Evolutionary conservation across 2,888 invertebrate genomes (phyloP).

Genomic region (Limnephilus auricula): DNA sequence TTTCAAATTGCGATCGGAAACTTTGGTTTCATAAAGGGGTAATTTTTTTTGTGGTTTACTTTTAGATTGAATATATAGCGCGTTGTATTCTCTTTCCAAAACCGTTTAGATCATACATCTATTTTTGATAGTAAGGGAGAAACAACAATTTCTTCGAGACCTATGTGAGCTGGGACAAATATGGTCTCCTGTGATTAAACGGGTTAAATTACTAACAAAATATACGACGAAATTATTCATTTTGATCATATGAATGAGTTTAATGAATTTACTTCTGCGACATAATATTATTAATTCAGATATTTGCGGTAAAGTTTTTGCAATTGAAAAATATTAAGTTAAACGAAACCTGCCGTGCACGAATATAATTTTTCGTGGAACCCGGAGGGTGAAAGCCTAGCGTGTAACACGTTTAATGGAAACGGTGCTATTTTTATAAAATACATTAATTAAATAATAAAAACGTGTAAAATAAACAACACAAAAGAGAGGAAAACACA

Average conservation of each 20-base stretch:
- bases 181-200: too few relatives aligned
- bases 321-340: not conserved
- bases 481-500: not conserved
- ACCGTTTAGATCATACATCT: too few relatives aligned
- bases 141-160: too few relatives aligned
- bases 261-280: not conserved
- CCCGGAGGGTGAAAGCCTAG: not conserved
- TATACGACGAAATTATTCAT: not conserved
- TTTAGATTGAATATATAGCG: too few relatives aligned
- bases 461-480: not conserved
- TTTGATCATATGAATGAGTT: not conserved
- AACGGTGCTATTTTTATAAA: not conserved
- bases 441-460: not conserved
- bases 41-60: too few relatives aligned
- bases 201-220: too few relatives aligned
- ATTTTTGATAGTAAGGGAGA: too few relatives aligned
- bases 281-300: not conserved
- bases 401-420: not conserved
- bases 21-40: too few relatives aligned
- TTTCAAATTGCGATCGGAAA: too few relatives aligned
- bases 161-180: too few relatives aligned
- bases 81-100: too few relatives aligned
- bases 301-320: not conserved
- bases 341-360: not conserved
- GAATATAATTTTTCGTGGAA: not conserved